Conservation (phyloP, 2,888 invertebrate species). For the Drosophila austrosaltans region DNA sequence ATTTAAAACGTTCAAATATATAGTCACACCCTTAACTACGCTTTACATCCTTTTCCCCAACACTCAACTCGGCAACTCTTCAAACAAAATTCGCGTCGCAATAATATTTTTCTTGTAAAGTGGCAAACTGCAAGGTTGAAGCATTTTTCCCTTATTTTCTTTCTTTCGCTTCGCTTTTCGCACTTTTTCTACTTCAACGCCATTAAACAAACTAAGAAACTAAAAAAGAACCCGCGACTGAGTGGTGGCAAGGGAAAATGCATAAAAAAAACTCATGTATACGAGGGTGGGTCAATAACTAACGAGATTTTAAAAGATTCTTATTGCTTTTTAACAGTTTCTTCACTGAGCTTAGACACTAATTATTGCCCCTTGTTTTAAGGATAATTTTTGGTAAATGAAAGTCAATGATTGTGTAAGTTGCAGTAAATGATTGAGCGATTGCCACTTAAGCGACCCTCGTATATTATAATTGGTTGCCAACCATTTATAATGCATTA, state of each 20-base stretch:
- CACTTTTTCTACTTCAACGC: constrained; percentile 48
- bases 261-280: background rate
- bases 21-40: constrained; percentile 25
- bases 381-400: too few species aligned
- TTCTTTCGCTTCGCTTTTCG: constrained; percentile 6
- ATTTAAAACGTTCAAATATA: background rate
- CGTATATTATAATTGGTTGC: constrained; percentile 45
- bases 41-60: constrained; percentile 24
- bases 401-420: too few species aligned
- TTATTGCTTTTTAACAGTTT: background rate
- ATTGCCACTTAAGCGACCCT: background rate
- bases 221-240: background rate
- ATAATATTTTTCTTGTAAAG: constrained; percentile 60
- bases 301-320: background rate
- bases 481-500: constrained; percentile 35
- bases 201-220: constrained; percentile 54
- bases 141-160: constrained; percentile 33
- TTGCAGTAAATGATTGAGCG: too few species aligned
- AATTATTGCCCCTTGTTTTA: too few species aligned
- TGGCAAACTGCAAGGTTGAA: constrained; percentile 58
- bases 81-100: constrained; percentile 41
- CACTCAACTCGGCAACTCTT: constrained; percentile 25
- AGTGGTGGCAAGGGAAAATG: constrained; percentile 2
- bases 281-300: background rate
- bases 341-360: background rate